Base-by-base conservation (phyloP, 1,140 invertebrate species). In the Lordiphosa collinella region DNA sequence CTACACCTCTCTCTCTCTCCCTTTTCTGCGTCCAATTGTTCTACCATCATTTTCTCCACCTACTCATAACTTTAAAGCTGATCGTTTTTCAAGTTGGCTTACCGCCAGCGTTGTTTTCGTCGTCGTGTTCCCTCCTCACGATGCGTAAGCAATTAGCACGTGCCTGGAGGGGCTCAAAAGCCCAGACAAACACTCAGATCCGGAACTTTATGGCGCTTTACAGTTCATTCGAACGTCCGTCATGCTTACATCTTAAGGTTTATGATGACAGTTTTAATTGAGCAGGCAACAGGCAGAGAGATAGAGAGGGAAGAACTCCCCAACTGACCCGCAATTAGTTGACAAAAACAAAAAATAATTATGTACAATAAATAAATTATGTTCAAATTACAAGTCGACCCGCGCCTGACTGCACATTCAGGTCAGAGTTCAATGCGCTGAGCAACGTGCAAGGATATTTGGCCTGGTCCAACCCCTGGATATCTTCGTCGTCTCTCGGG, bases 121-220 rank as follows among this genome's bases (percentile, higher is more conserved):
- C 4, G 2, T 22, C 7, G 3, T 5, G 22, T 29, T 29, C 25
- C 5, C 25, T 8, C 25, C 25, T 29, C 25, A 29, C 40, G 41
- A 72, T 82, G 76, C 78, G 78, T 84, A 62, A 84, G 62, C 76
- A 82, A 72, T 82, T 84, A 84, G 62, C 76, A 82, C 72, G 76
- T 82, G 78, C 63, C 70, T 62, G 50, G 41, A 25, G 44, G 37
- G 46, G 41, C 40, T 13, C 57, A 29, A 36, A 29, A 46, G 50
- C 12, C 11, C n/a, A 38, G 37, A 52, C 12, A 68, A 13, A 52
- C 58, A 55, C 34, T 44, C 38, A 57, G 48, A 68, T 66, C 75
- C 70, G 74, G 76, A 80, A 70, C 75, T 66, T 82, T 70, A 82
- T 79, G 74, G 58, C 68, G 64, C 68, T 64, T 73, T 64, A 68